Conservation (phyloP, 2,113 vertebrate genomes). For the Carlito syrichta region DNA sequence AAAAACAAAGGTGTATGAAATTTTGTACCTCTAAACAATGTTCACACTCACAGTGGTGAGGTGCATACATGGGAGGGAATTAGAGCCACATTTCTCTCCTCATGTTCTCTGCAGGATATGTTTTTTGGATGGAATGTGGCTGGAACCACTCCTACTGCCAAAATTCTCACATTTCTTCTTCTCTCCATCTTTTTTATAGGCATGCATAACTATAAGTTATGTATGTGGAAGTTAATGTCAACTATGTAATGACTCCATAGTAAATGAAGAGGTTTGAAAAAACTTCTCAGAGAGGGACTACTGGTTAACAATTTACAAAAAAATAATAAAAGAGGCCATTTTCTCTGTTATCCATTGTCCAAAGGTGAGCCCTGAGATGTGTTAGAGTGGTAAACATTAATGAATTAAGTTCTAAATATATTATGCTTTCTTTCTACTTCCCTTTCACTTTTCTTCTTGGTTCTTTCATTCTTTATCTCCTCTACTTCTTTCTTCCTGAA, state of each 20-base stretch:
- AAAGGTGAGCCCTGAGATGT: not conserved
- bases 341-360: not conserved
- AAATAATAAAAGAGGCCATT: not conserved
- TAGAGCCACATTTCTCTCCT: rapidly evolving
- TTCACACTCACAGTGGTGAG: not conserved
- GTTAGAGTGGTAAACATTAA: not conserved
- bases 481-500: not conserved
- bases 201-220: not conserved
- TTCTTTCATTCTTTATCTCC: rapidly evolving
- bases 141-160: rapidly evolving
- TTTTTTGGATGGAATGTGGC: not conserved
- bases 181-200: not conserved
- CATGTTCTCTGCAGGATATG: not conserved
- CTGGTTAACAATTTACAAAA: not conserved
- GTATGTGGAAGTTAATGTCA: not conserved
- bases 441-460: not conserved
- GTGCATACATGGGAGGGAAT: not conserved
- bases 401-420: not conserved
- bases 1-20: not conserved
- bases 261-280: not conserved
- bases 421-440: not conserved
- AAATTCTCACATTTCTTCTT: not conserved
- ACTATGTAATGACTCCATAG: not conserved
- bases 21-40: not conserved
- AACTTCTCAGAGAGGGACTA: not conserved